Base-by-base conservation (phyloP, 2,797 vertebrate genomes). In the Danio aesculapii region DNA sequence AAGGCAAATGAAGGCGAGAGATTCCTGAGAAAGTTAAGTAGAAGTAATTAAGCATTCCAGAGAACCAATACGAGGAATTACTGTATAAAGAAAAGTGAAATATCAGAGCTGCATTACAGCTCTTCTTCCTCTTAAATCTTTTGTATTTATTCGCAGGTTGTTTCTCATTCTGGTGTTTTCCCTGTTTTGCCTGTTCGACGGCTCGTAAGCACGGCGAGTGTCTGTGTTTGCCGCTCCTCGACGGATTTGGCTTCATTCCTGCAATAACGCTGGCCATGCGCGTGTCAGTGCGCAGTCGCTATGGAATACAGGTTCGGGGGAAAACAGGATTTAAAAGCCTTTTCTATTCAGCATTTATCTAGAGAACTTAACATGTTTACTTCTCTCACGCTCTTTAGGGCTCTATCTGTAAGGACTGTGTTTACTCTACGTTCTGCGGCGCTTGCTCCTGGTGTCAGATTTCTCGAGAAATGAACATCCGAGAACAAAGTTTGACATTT, bases 391-490 rank as follows among this genome's bases (percentile, higher is more conserved):
- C 44, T 81, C 71, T 53, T 7, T 13, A 94, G 93, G 92, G 87
- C 7, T 87, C 87, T 0, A 49, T 94, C 10, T 92, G 88, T 76
- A 84, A 84, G 0, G 92, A 94, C 90, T 90, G 87, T 0, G 3
- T 91, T 52, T 86, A 85, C 12, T 30, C 88, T 50, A 87, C 6
- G 74, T 92, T 73, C 90, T 94, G 92, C 14, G 14, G 49, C 16
- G 74, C 91, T 43, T 94, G 93, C 77, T 84, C 73, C 73, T 93
- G 91, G 92, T 93, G 92, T 82, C 94, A 93, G 83, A 88, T 93
- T 11, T 86, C 92, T 0, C 87, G 92, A 68, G 92, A 94, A 77
- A 91, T 93, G 44, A 90, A 92, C 76, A 62, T 13, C 0, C 3
- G 14, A 67, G 11, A 17, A 58, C 19, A 72, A 10, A 16, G 86